Conservation (phyloP, 2,113 vertebrate species). For the Crotalus tigris region DNA sequence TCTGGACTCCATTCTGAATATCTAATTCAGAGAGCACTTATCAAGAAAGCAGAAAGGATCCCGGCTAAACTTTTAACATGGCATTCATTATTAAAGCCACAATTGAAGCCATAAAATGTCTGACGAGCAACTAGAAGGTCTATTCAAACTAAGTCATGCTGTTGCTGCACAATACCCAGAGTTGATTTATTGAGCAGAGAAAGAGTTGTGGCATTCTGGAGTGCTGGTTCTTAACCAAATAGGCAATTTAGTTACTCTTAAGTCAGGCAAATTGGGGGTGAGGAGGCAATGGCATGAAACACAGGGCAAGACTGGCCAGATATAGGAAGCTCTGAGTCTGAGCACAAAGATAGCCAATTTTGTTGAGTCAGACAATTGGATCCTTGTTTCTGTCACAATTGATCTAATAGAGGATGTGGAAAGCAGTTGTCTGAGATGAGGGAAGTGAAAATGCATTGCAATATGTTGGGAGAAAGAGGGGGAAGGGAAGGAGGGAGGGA, state of each 20-base stretch:
- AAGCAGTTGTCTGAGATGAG: slow-evolving; percentile 4
- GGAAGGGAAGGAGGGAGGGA: too few species aligned
- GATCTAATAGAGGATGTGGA: slow-evolving; percentile 2
- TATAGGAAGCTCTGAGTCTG: not conserved
- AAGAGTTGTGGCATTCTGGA: not conserved
- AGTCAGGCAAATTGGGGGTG: not conserved
- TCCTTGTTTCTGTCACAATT: slow-evolving; percentile 32
- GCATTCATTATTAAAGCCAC: not conserved
- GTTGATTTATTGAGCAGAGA: not conserved
- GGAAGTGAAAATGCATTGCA: slow-evolving; percentile 8
- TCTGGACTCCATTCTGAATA: not conserved
- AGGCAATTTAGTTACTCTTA: not conserved
- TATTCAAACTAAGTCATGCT: not conserved
- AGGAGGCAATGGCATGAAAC: not conserved
- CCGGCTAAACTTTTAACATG: not conserved
- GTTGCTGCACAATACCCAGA: not conserved
- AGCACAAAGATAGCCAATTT: slow-evolving; percentile 4
- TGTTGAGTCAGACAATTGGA: slow-evolving; percentile 35
- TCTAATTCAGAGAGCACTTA: not conserved
- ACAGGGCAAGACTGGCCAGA: not conserved
- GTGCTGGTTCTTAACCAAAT: not conserved
- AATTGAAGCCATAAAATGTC: not conserved
- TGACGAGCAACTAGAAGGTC: not conserved
- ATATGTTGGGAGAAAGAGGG: not conserved
- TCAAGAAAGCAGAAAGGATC: not conserved